Conservation (phyloP, 2,113 vertebrate genomes). For the Rhinoptilus africanus region DNA sequence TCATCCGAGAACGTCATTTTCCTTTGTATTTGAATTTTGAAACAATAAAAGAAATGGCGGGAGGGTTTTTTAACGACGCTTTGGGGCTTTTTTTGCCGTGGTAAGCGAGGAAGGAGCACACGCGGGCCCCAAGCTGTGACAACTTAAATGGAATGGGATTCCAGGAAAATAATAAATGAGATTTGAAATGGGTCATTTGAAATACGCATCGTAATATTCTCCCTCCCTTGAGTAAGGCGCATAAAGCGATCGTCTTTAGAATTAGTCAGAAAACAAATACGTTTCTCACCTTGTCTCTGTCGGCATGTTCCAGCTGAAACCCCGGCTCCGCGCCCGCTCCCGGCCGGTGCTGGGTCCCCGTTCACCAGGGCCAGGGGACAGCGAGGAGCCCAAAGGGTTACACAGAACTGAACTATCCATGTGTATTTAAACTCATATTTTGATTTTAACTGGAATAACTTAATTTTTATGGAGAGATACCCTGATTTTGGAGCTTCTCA, state of each 20-base stretch:
- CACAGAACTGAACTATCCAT: neutral
- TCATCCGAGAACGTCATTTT: neutral
- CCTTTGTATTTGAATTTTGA: neutral
- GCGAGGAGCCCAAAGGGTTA: neutral
- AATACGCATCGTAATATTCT: neutral
- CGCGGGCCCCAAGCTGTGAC: neutral
- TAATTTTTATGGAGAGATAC: neutral
- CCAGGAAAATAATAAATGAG: neutral
- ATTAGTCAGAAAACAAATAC: neutral
- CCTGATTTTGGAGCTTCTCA: neutral
- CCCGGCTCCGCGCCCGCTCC: neutral
- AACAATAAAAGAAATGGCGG: neutral
- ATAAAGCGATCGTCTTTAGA: neutral
- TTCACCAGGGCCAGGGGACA: neutral
- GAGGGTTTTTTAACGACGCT: neutral
- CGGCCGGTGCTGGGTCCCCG: accelerated
- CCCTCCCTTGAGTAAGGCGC: neutral
- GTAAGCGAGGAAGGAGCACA: neutral
- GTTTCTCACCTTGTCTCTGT: neutral
- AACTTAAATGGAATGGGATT: neutral
- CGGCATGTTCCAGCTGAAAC: neutral
- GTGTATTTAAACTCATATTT: neutral
- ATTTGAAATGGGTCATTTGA: slow-evolving; percentile 35
- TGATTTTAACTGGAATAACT: neutral
- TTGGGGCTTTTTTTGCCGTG: neutral